phyloP scores from a whole-genome alignment of 1,140 invertebrate species.

The Tetragnatha versicolor region DNA sequence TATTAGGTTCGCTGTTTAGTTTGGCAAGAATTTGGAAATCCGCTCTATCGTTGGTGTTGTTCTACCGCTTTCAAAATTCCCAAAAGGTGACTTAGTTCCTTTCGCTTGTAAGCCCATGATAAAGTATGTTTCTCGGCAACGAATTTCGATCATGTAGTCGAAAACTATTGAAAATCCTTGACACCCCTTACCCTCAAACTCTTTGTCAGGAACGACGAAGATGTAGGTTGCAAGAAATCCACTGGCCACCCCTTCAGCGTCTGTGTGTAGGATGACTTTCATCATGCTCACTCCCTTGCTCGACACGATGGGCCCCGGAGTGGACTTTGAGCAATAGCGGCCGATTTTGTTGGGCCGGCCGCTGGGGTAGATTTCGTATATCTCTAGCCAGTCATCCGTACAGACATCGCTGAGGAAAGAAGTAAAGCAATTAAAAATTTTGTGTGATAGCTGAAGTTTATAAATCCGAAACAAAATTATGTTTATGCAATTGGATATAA shows the following conservation, averaged over 20 bases:
- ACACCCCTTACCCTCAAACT: conserved; percentile 50
- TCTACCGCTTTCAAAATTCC: no score
- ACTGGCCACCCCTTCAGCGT: conserved; percentile 81
- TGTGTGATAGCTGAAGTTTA: no score
- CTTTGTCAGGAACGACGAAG: conserved; percentile 71
- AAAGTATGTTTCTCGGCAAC: no score
- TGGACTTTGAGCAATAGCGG: conserved; percentile 73
- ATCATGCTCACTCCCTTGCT: conserved; percentile 82
- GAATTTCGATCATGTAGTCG: no score
- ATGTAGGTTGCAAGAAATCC: conserved; percentile 90
- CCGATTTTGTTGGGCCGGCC: conserved; percentile 82
- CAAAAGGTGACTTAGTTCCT: no score
- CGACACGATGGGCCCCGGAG: conserved; percentile 89
- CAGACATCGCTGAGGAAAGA: conserved; percentile 67
- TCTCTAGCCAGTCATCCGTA: conserved; percentile 91
- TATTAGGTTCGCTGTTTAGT: no score
- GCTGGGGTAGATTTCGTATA: conserved; percentile 83
- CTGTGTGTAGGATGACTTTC: conserved; percentile 83
- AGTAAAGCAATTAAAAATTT: conserved; percentile 20
- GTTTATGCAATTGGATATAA: no score
- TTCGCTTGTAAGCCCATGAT: no score
- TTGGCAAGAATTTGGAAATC: no score
- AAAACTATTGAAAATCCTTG: no score
- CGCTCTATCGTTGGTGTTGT: no score
- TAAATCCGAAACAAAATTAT: no score